Evolutionary conservation across 2,888 invertebrate genomes (phyloP), one percentile per base, ranked within the genome.

Genomic region (Teinopalpus imperialis): DNA sequence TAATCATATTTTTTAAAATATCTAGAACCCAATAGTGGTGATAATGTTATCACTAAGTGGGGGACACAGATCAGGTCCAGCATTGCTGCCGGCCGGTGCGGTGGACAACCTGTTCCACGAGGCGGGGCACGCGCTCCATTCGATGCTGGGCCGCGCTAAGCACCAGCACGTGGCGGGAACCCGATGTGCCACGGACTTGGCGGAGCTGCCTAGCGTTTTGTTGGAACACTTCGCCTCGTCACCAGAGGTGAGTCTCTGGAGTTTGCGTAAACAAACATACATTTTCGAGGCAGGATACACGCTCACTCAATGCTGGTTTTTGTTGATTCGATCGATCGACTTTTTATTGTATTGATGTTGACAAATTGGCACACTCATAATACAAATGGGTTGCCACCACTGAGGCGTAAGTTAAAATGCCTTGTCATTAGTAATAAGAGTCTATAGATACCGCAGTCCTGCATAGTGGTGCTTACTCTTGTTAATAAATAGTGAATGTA

Each of bases 131-230:
- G 99, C 99, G 8, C 94, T 99, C 92, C 99, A 99, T 85, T 98
- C 98, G 9, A 98, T 99, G 98, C 83, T 99, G 56, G 99, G 97
- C 1, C 91, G 98, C 52, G 98, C 98, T 0, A 91, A 92, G 49
- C 97, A 98, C 83, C 99, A 99, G 81, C 99, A 99, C 83, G 97
- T 99, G 30, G 95, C 98, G 2, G 98, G 99, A 49, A 99, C 99
- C 0, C 90, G 99, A 44, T 99, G 98, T 74, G 74, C 97, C 54
- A 98, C 99, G 2, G 99, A 99, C 89, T 96, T 99, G 71, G 99
- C 99, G 1, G 99, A 99, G 91, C 96, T 99, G 27, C 99, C 99
- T 3, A 98, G 98, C n/a, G 95, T 98, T 48, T 90, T 99, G 9
- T 98, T 99, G 98, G 99, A 99, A 87, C 97, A 97, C 81, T 99